phyloP scores from a whole-genome alignment of 2,113 vertebrate species.

The Cardinalis cardinalis region DNA sequence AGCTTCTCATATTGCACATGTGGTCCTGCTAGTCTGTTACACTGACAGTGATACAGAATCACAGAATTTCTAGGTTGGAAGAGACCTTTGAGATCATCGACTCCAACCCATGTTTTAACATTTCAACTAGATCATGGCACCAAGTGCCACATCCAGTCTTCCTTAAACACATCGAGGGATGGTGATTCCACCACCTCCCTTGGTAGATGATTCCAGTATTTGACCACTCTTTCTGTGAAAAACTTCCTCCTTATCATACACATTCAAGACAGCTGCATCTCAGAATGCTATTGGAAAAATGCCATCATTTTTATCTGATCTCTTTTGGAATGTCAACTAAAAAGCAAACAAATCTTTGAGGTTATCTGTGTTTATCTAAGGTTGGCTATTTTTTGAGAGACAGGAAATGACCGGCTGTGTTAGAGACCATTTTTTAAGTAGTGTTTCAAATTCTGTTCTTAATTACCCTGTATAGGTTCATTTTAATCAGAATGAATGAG shows the following conservation, averaged over 20 bases:
- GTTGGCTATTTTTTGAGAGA: not conserved
- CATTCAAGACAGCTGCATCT: conserved; percentile 7
- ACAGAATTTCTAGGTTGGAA: no score
- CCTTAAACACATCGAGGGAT: no score
- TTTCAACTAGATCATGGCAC: no score
- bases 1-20: not conserved
- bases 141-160: no score
- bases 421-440: not conserved
- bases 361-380: conserved; percentile 30
- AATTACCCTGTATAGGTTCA: not conserved
- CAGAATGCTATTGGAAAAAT: not conserved
- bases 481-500: not conserved
- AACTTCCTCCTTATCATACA: no score
- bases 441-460: not conserved
- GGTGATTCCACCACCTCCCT: no score
- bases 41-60: not conserved
- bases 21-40: not conserved
- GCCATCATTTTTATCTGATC: not conserved
- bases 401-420: not conserved
- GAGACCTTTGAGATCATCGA: no score
- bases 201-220: no score
- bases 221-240: no score
- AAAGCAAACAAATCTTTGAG: conserved; percentile 30
- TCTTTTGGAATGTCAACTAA: not conserved
- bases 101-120: no score